A percentile compares a stretch with the other conserved stretches of the same genome.
Evolutionary conservation across 2,888 invertebrate species (phyloP).

Genomic region (Brachypalpus laphriformis): DNA sequence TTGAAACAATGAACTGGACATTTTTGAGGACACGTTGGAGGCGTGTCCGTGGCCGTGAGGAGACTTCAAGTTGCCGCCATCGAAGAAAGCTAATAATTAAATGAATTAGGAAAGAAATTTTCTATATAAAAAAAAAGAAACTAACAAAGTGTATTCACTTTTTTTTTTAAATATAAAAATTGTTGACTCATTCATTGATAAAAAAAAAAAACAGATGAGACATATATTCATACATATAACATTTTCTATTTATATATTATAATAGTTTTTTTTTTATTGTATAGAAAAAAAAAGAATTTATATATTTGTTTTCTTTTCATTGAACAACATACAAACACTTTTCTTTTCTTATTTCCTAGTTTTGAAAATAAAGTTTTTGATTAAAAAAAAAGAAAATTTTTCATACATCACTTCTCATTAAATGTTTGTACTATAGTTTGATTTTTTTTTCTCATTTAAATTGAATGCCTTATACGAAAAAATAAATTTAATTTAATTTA

Average conservation of each 20-base stretch:
- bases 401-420: slow-evolving; percentile 5
- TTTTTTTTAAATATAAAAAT: slow-evolving; percentile 23
- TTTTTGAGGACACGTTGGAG: slow-evolving; percentile 79
- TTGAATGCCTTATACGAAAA: slow-evolving; percentile 25
- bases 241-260: slow-evolving; percentile 61
- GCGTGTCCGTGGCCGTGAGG: slow-evolving; percentile 82
- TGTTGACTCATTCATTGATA: slow-evolving; percentile 51
- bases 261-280: slow-evolving; percentile 2
- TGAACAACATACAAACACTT: neutral
- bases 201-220: slow-evolving; percentile 32
- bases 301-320: slow-evolving; percentile 19
- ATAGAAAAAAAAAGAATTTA: slow-evolving; percentile 14
- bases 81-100: slow-evolving; percentile 79
- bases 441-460: slow-evolving; percentile 12
- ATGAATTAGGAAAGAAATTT: slow-evolving; percentile 30
- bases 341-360: neutral
- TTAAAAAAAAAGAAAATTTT: neutral
- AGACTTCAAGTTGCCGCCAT: slow-evolving; percentile 82
- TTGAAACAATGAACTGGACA: slow-evolving; percentile 66
- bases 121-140: slow-evolving; percentile 38
- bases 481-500: slow-evolving; percentile 44
- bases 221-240: slow-evolving; percentile 48
- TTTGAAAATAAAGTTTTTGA: neutral
- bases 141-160: slow-evolving; percentile 25
- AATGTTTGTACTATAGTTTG: slow-evolving; percentile 32